These are phyloP conservation scores for Chelonia mydas DNA, from an alignment of 2,797 vertebrate species.

Conservation along the genomic window DNA sequence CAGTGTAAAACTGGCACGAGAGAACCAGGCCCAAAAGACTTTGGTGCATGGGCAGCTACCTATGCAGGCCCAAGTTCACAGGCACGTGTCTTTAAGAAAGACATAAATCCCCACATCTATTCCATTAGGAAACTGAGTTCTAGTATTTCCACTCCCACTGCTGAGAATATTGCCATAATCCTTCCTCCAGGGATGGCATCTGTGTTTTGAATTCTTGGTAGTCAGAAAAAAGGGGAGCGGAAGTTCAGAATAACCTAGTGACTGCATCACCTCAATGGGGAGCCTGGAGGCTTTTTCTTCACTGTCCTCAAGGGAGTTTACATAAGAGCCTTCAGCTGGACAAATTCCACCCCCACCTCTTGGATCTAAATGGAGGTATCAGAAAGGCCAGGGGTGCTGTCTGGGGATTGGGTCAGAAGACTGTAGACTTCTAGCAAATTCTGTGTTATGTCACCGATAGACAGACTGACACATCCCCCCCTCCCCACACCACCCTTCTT, in stretches of 20 bases:
- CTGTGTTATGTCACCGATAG: neutral
- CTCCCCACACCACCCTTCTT: rapidly evolving
- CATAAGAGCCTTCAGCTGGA: neutral
- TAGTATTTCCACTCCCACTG: neutral
- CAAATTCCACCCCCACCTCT: neutral
- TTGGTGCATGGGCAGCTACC: neutral
- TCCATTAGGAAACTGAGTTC: neutral
- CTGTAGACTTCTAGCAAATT: neutral
- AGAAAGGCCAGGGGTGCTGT: neutral
- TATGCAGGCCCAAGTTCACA: neutral
- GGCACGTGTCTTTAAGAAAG: neutral
- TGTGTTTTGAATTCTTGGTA: neutral
- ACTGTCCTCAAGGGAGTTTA: neutral
- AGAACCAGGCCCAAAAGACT: neutral
- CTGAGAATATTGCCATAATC: neutral
- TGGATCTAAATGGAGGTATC: neutral
- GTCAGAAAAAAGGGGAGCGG: neutral
- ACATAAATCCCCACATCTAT: neutral
- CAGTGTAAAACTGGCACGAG: neutral
- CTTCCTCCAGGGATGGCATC: neutral
- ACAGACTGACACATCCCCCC: neutral
- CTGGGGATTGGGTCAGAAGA: neutral
- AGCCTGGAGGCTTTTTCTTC: neutral
- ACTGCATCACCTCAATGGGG: neutral
- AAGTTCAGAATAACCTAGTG: neutral